Evolutionary conservation across 2,888 invertebrate species (phyloP), one percentile per base, ranked within the genome.

Genomic region (Linyphia triangularis): DNA sequence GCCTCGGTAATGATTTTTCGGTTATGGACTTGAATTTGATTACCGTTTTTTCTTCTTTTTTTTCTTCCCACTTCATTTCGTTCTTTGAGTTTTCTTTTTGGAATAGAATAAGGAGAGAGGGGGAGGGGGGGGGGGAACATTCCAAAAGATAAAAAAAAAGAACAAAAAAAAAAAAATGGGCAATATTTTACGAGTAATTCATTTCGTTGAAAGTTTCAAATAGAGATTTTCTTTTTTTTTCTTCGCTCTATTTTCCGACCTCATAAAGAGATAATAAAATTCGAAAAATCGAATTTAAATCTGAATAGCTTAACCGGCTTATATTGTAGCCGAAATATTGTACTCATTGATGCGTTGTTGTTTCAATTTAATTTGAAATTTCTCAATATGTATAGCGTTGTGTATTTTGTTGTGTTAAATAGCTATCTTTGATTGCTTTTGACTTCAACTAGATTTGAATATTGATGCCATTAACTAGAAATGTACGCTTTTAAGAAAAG

Each of bases 11-110:
- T 86, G 86, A 86, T 86, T 86, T 81, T 75, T 81, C 67, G 86
- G 86, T 81, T 81, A 73, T 86, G 86, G 75, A 75, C 73, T n/a
- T 75, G 81, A 86, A 86, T 86, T 86, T 86, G 86, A 86, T 86
- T 86, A 86, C 73, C 40, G 59, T 85, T 75, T 85, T 28, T 57
- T 30, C 19, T 51, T n/a, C 40, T 51, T 75, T 43, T 57, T 37
- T 77, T 63, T 37, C 16, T 30, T 28, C 57, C 57, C 9, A 6
- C 57, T 59, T 73, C 73, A 33, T 83, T 83, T 73, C 63, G 61
- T 73, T 65, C 61, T 24, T 13, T n/a, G 3, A 10, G 13, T 57
- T 51, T 78, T 43, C 19, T 24, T 70, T 16, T 51, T 5, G 13
- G 51, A 51, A 24, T 24, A 63, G 28, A 63, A 63, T 63, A 24